phyloP scores from a whole-genome alignment of 2,888 invertebrate genomes.

The Eilema caniola region DNA sequence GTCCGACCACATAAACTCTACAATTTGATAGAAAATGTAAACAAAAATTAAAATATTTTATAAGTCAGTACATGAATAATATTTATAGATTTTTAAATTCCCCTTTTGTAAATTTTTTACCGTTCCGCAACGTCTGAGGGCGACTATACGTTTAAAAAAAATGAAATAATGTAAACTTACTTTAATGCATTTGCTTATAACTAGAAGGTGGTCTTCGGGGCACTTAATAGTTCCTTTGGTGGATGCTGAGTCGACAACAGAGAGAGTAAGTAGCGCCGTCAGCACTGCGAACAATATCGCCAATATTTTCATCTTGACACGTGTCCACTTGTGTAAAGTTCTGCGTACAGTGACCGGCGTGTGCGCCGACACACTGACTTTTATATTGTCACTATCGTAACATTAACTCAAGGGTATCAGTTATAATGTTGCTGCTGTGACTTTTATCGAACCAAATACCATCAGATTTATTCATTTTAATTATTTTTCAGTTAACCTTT shows the following conservation, averaged over 20 bases:
- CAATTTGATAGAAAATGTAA: too few relatives aligned
- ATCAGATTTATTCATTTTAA: not conserved
- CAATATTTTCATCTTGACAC: conserved; percentile 18
- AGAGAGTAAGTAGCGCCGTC: conserved; percentile 9
- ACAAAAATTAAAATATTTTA: too few relatives aligned
- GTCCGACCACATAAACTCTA: too few relatives aligned
- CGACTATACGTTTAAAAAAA: not conserved
- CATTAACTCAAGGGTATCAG: conserved; percentile 28
- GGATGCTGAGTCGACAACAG: conserved; percentile 16
- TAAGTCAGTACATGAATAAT: too few relatives aligned
- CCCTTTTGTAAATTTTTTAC: too few relatives aligned
- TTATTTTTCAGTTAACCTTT: not conserved
- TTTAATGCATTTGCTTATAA: conserved; percentile 26
- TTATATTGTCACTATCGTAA: conserved; percentile 25
- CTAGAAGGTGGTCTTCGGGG: conserved; percentile 22
- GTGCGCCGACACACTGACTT: conserved; percentile 14
- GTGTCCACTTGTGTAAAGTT: conserved; percentile 12
- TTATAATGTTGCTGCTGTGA: conserved; percentile 5
- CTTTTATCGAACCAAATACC: conserved; percentile 11
- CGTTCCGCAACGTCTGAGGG: too few relatives aligned
- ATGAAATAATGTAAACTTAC: conserved; percentile 16
- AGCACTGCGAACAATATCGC: conserved; percentile 20
- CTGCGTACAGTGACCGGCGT: conserved; percentile 10
- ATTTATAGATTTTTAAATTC: too few relatives aligned
- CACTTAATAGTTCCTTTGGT: conserved; percentile 13